These are phyloP conservation scores for Tinea trinotella DNA, from an alignment of 2,888 invertebrate genomes.

Conservation along the genomic window DNA sequence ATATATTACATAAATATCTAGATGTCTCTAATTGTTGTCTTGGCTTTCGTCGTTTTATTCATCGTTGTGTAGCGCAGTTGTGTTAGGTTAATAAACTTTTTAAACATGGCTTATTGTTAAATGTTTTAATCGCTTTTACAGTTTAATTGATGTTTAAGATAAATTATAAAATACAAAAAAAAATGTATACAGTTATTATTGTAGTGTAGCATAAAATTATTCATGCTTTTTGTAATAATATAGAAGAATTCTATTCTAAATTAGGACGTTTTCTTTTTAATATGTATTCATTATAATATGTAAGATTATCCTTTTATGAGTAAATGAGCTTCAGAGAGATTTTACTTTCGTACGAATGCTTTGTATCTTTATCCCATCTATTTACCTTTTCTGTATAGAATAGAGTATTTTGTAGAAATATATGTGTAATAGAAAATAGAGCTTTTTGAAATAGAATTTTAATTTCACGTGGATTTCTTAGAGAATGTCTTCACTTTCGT, in stretches of 20 bases:
- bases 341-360: too few relatives aligned
- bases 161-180: neutral
- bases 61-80: neutral
- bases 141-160: neutral
- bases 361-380: too few relatives aligned
- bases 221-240: slow-evolving; percentile 20
- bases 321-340: too few relatives aligned
- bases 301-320: too few relatives aligned
- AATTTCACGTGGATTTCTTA: too few relatives aligned
- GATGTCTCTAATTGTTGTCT: slow-evolving; percentile 6
- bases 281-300: too few relatives aligned
- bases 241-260: neutral
- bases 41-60: neutral
- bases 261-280: too few relatives aligned
- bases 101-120: neutral
- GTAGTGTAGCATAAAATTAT: neutral
- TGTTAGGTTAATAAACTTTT: neutral
- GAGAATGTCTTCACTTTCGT: too few relatives aligned
- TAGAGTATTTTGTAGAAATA: too few relatives aligned
- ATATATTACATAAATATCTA: neutral
- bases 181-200: neutral
- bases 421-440: too few relatives aligned
- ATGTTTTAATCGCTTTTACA: neutral
- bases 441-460: too few relatives aligned
- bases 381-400: too few relatives aligned